Evolutionary conservation across 2,888 invertebrate genomes (phyloP).

Genomic region (Epistrophe grossulariae): DNA sequence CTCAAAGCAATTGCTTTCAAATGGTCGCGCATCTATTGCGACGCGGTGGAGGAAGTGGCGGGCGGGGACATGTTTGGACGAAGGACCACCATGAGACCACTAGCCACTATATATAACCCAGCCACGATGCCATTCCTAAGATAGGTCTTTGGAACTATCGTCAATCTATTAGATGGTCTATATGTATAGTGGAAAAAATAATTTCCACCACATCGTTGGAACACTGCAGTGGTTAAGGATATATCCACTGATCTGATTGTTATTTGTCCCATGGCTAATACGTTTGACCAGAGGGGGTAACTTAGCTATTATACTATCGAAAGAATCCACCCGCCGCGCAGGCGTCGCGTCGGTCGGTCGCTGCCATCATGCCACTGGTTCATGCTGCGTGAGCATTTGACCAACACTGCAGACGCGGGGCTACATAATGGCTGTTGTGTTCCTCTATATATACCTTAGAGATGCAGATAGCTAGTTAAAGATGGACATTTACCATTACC

Average conservation of each 20-base stretch:
- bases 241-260: constrained; percentile 65
- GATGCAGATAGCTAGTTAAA: constrained; percentile 38
- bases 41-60: neutral
- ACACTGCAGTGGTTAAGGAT: constrained; percentile 14
- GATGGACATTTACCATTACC: constrained; percentile 44
- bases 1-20: constrained; percentile 56
- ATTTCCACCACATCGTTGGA: constrained; percentile 51
- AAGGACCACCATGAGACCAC: constrained; percentile 48
- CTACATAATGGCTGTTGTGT: constrained; percentile 50
- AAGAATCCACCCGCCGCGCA: constrained; percentile 15
- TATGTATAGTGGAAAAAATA: constrained; percentile 34
- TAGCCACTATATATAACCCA: neutral
- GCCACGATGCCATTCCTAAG: constrained; percentile 60
- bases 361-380: neutral
- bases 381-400: constrained; percentile 27
- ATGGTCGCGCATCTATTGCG: constrained; percentile 56
- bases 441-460: neutral
- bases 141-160: constrained; percentile 58
- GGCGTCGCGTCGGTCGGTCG: neutral
- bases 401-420: neutral
- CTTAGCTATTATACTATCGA: constrained; percentile 32
- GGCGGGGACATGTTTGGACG: neutral
- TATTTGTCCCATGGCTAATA: constrained; percentile 74
- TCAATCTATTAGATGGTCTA: constrained; percentile 67
- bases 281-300: constrained; percentile 69